A percentile compares a stretch with the other conserved stretches of the same genome.
These are phyloP conservation scores for Caenorhabditis panamensis DNA, from an alignment of 2,888 invertebrate species.

Conservation along the genomic window DNA sequence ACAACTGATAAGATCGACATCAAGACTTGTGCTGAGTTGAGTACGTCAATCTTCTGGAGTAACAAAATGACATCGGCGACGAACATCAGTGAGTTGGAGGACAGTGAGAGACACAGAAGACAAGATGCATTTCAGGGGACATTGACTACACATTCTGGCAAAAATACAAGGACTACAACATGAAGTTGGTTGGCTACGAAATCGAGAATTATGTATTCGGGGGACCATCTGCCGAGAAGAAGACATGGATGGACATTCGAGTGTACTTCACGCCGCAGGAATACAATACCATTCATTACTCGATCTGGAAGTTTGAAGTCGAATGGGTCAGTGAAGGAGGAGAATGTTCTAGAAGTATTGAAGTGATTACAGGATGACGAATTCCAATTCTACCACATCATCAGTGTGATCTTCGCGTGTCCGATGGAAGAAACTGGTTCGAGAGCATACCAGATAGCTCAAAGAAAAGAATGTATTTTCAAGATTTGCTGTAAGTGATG, in stretches of 20 bases:
- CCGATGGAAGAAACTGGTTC: neutral
- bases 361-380: neutral
- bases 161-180: neutral
- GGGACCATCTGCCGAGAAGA: neutral
- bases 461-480: no score
- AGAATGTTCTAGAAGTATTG: neutral
- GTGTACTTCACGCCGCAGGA: neutral
- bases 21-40: neutral
- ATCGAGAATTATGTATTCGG: neutral
- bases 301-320: slow-evolving; percentile 7
- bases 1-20: neutral
- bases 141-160: slow-evolving; percentile 9
- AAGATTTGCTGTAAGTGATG: no score
- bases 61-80: no score
- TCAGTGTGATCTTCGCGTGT: slow-evolving; percentile 1
- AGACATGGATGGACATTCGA: neutral
- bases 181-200: slow-evolving; percentile 13
- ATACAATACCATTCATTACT: neutral
- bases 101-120: no score
- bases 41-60: no score
- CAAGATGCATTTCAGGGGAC: slow-evolving; percentile 7
- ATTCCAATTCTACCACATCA: slow-evolving; percentile 2
- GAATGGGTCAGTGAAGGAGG: slow-evolving; percentile 1
- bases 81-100: neutral
- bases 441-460: no score